Percentiles rank a stretch among this genome's conserved stretches.
These are phyloP conservation scores for Watsonalla binaria DNA, from an alignment of 2,888 invertebrate species.

Conservation along the genomic window DNA sequence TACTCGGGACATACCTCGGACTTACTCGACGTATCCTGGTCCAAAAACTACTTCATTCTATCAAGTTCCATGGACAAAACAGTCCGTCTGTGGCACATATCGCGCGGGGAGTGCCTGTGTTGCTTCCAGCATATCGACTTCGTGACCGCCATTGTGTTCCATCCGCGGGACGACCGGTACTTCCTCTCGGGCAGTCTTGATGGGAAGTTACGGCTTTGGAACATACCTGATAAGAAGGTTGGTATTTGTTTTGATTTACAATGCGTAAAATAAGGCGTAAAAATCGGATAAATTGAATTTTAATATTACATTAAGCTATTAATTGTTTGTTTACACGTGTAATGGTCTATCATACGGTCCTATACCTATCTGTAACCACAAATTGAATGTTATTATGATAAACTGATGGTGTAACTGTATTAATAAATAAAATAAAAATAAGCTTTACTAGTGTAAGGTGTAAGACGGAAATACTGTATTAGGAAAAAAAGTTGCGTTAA, in stretches of 20 bases:
- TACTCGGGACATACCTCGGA: constrained; percentile 98
- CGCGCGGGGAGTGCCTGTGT: constrained; percentile 97
- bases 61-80: constrained; percentile 99
- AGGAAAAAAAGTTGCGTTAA: too few species aligned
- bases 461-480: too few species aligned
- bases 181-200: constrained; percentile 98
- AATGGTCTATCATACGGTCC: too few species aligned
- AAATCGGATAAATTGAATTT: neutral
- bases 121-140: constrained; percentile 99
- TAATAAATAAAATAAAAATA: too few species aligned
- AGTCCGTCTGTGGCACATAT: constrained; percentile 97
- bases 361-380: too few species aligned
- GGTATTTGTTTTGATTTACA: constrained; percentile 1
- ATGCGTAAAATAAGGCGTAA: too few species aligned
- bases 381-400: too few species aligned
- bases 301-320: neutral
- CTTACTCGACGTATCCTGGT: constrained; percentile 98
- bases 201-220: constrained; percentile 99
- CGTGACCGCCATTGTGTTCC: constrained; percentile 99
- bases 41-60: constrained; percentile 98
- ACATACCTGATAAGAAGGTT: constrained; percentile 98
- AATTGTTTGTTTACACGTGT: too few species aligned
- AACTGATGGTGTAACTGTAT: too few species aligned
- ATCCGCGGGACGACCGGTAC: constrained; percentile 93
- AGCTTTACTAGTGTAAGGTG: neutral